Evolutionary conservation across 2,797 vertebrate species (phyloP), one percentile per base, ranked within the genome.

Genomic region (Siniperca scherzeri): DNA sequence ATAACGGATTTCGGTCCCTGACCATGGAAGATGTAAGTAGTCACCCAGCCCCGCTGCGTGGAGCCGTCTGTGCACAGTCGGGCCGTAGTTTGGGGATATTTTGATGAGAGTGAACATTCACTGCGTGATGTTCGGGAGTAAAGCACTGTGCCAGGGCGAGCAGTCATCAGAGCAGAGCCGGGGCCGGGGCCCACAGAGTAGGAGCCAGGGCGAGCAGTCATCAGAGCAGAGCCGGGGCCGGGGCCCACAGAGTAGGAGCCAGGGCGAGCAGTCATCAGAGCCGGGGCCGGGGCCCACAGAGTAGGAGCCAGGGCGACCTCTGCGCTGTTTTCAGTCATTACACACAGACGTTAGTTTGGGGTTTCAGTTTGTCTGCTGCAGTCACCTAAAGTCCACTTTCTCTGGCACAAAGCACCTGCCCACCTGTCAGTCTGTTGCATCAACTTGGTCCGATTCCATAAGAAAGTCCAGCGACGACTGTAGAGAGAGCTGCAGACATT

Each of bases 1-100:
- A 86, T 91, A 93, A 92, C 93, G 94, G 94, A 92, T 74, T 61
- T 27, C 57, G 70, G 80, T 81, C 57, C 86, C 86, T 84, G 78
- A 96, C 89, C 92, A 96, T 96, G 96, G 96, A 94, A 91, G 95
- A 95, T 94, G 96, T 96, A 88, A 96, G 94, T 94, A 82, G 66
- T 19, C 22, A 0, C 36, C n/a, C 9, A 21, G 40, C 21, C 22
- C 16, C 50, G 19, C 11, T 22, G 17, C 14, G 21, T 10, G 40
- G 27, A 30, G 27, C 10, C 11, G 4, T n/a, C 0, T 68, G 16
- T 57, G 33, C 12, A 9, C 10, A 2, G 22, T 0, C 7, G 0
- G 3, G 3, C 6, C 9, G 1, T 3, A 22, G 16, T n/a, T 64
- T 60, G n/a, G 0, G 3, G 44, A 7, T 38, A 4, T 10, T 36